Evolutionary conservation across 2,888 invertebrate species (phyloP), one percentile per base, ranked within the genome.

Genomic region (Galerucella nymphaeae): DNA sequence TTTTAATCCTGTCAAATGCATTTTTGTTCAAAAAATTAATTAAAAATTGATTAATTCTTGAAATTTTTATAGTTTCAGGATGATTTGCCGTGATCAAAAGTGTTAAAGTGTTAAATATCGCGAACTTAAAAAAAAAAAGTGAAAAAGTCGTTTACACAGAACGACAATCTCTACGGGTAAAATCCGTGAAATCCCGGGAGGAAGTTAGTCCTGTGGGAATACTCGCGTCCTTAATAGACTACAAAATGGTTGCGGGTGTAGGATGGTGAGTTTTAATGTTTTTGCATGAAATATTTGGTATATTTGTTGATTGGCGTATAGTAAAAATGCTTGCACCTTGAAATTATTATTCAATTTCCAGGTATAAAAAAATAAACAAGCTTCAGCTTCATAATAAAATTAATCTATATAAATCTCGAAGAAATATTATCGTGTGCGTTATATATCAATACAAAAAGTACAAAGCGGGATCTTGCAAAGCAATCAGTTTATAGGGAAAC

Each of bases 401-500:
- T 30, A 30, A 30, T 30, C 30, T 30, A 30, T 30, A 30, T 6
- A 30, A 20, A 55, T 20, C 18, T 10, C 18, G 14, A 55, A 55
- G 9, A 57, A 55, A 66, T 66, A 42, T 66, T 66, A 13, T n/a
- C 48, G n/a, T 48, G 18, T 16, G 10, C 30, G 66, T 70, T 71
- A 75, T 75, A 67, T 70, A 67, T 64, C 71, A 63, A 72, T 70
- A 70, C 67, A 20, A 66, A 20, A 61, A 61, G 11, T 42, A 71
- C 66, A 76, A 71, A 68, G 63, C 57, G 59, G 70, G 58, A 76
- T 72, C 70, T 67, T 72, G 74, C 75, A 73, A 74, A 75, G 74
- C 77, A 78, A 79, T 76, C 78, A 75, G 72, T 78, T 75, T 78
- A 77, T 76, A 71, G 78, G 73, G 77, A 83, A 18, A 62, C 69